phyloP scores from a whole-genome alignment of 35 echinoderm and acorn worm species.

The Holothuria glaberrima region DNA sequence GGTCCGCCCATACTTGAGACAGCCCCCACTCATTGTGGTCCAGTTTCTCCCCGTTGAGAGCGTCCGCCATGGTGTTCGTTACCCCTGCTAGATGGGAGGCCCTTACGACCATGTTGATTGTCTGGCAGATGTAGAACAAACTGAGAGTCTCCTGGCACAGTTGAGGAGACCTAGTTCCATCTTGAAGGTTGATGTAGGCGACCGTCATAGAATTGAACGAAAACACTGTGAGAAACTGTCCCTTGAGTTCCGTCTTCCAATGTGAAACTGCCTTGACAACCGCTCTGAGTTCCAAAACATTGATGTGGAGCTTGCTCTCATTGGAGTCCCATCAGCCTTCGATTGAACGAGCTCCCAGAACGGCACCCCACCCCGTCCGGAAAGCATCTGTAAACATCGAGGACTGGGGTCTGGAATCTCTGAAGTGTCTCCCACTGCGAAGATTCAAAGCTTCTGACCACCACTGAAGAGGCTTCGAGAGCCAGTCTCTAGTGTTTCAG shows the following conservation, averaged over 20 bases:
- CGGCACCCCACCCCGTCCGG: conserved; percentile 5
- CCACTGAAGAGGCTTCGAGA: neutral
- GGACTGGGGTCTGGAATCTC: too few species aligned
- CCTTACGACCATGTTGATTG: neutral
- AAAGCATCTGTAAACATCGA: conserved; percentile 20
- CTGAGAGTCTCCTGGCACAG: neutral
- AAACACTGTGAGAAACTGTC: neutral
- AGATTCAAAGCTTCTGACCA: neutral
- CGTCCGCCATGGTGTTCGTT: neutral
- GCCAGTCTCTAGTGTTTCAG: neutral
- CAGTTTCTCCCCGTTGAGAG: neutral
- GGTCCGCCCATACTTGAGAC: neutral
- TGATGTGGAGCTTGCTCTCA: neutral
- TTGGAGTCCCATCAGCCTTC: neutral
- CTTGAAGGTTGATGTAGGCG: neutral
- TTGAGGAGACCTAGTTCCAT: neutral
- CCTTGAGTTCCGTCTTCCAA: neutral
- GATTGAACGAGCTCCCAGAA: too few species aligned
- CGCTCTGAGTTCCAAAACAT: neutral
- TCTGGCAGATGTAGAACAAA: neutral
- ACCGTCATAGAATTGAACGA: neutral
- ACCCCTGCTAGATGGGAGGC: neutral
- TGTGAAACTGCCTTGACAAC: neutral
- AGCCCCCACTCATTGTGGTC: neutral
- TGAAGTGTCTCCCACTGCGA: neutral